phyloP scores from a whole-genome alignment of 2,113 vertebrate genomes.

The Apteryx mantelli region DNA sequence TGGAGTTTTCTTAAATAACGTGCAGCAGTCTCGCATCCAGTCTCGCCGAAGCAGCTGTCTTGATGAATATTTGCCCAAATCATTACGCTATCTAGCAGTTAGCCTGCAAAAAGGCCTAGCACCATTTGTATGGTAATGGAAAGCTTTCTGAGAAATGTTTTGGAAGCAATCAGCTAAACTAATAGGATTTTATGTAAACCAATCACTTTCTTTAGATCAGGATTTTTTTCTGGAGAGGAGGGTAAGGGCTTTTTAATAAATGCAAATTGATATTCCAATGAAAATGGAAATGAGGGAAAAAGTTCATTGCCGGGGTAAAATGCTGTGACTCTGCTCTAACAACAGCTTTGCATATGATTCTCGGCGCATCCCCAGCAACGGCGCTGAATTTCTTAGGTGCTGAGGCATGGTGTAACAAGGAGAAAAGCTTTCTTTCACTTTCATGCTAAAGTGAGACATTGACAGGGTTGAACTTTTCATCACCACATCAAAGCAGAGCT shows the following conservation, averaged over 20 bases:
- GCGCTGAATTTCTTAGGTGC: neutral
- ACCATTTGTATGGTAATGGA: constrained; percentile 67
- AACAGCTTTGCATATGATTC: neutral
- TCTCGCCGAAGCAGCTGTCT: neutral
- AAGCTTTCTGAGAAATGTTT: constrained; percentile 64
- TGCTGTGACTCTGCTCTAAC: neutral
- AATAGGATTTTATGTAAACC: constrained; percentile 67
- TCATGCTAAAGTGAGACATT: neutral
- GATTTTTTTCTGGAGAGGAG: neutral
- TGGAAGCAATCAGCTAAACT: constrained; percentile 70
- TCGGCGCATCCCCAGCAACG: neutral
- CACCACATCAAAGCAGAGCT: neutral
- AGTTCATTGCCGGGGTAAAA: constrained; percentile 51
- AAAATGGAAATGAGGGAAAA: constrained; percentile 56
- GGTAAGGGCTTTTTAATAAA: constrained; percentile 65
- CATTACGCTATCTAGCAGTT: constrained; percentile 34
- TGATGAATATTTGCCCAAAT: constrained; percentile 64
- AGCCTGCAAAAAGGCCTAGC: constrained; percentile 40
- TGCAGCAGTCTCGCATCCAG: neutral
- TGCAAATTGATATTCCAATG: constrained; percentile 66
- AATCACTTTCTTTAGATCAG: constrained; percentile 56
- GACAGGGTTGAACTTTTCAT: neutral
- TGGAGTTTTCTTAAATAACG: neutral
- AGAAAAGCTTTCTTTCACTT: neutral
- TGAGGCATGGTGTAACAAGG: fast-evolving